Conservation (phyloP, 1,140 invertebrate species). For the Triops cancriformis region DNA sequence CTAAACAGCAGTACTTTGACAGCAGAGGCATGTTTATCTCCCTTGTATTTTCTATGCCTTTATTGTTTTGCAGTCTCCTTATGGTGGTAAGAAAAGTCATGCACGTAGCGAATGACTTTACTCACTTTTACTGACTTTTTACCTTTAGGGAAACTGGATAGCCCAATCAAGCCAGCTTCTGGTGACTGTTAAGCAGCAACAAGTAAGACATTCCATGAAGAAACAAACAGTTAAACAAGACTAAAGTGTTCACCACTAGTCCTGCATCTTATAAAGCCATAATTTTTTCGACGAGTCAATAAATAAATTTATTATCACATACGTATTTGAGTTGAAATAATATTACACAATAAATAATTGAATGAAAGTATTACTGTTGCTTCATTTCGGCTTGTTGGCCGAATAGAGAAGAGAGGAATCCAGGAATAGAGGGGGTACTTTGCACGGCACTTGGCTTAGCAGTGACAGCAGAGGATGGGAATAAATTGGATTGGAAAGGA, state of each 20-base stretch:
- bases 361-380: too few species aligned
- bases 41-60: constrained; percentile 78
- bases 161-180: constrained; percentile 77
- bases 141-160: constrained; percentile 66
- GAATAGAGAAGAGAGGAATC: neutral
- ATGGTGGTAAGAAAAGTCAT: constrained; percentile 67
- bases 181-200: constrained; percentile 67
- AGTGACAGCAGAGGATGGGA: neutral
- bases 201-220: constrained; percentile 44
- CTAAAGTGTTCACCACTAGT: neutral
- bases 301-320: neutral
- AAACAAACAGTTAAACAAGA: neutral
- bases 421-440: neutral
- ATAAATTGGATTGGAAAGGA: neutral
- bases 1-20: constrained; percentile 85
- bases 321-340: too few species aligned
- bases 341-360: too few species aligned
- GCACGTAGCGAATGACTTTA: neutral
- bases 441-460: neutral
- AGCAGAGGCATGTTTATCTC: constrained; percentile 86
- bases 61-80: constrained; percentile 81
- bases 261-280: neutral
- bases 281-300: neutral
- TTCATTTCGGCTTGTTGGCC: neutral
- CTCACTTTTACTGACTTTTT: neutral